Percentiles rank a stretch among this genome's conserved stretches.
Conservation (phyloP, 1,140 invertebrate species). For the Drosophila auraria region DNA sequence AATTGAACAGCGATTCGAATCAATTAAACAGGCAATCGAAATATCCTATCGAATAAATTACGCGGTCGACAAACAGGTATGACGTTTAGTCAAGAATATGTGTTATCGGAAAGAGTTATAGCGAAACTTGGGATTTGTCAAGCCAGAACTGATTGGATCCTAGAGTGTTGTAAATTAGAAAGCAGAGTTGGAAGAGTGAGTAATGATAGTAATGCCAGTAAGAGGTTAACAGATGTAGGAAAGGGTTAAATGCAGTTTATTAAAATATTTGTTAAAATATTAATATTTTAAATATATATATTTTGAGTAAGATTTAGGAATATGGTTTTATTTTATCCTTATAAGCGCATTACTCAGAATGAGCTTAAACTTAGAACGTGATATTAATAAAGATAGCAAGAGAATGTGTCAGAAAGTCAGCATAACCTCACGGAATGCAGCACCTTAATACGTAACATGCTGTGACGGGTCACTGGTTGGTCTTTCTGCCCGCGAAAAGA, state of each 20-base stretch:
- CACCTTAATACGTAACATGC: too few species aligned
- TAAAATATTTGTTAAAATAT: not conserved
- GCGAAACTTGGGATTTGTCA: constrained; percentile 18
- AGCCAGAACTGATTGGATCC: constrained; percentile 1
- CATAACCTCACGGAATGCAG: too few species aligned
- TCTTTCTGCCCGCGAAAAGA: too few species aligned
- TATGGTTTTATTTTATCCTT: too few species aligned
- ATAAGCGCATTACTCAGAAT: too few species aligned
- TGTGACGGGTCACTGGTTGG: too few species aligned
- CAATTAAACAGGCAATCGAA: constrained; percentile 78
- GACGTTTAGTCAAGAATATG: constrained; percentile 13
- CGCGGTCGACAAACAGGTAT: constrained; percentile 3
- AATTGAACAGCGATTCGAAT: constrained; percentile 79
- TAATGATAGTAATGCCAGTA: constrained; percentile 3
- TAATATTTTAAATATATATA: too few species aligned
- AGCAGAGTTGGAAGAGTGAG: not conserved
- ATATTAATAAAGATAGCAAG: too few species aligned
- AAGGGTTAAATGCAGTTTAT: not conserved
- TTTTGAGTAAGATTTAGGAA: too few species aligned
- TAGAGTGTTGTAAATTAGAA: constrained; percentile 25
- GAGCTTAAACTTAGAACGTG: too few species aligned
- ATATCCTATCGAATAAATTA: constrained; percentile 74
- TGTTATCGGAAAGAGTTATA: constrained; percentile 53
- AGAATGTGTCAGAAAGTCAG: too few species aligned
- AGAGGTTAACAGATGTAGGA: too few species aligned